These are phyloP conservation scores for Cynaeus angustus DNA, from an alignment of 2,888 invertebrate genomes.

Conservation along the genomic window DNA sequence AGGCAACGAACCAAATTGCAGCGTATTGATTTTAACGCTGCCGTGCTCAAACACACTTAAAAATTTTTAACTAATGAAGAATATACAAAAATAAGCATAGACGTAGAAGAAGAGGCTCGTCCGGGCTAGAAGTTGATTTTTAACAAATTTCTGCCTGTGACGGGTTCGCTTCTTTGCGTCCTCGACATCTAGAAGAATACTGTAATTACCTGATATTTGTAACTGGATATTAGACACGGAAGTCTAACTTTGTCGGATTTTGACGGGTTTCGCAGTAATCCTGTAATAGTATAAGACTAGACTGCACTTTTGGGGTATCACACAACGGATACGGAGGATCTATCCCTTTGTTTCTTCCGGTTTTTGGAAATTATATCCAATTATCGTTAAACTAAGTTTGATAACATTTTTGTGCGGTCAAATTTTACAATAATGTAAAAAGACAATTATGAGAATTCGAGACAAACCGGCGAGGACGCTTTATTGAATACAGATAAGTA, in stretches of 20 bases:
- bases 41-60: neutral
- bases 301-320: constrained; percentile 62
- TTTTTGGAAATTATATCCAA: constrained; percentile 5
- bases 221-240: constrained; percentile 43
- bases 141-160: constrained; percentile 70
- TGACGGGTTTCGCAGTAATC: constrained; percentile 66
- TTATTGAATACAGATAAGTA: constrained; percentile 53
- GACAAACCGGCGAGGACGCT: neutral
- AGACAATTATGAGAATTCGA: neutral
- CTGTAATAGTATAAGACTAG: constrained; percentile 65
- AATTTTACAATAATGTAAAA: neutral
- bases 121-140: constrained; percentile 66
- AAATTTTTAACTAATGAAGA: neutral
- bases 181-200: constrained; percentile 10
- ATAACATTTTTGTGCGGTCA: neutral
- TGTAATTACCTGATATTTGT: constrained; percentile 30
- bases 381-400: neutral
- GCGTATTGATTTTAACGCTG: constrained; percentile 24
- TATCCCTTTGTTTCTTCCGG: constrained; percentile 50
- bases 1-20: constrained; percentile 40
- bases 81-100: neutral
- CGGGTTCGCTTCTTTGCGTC: constrained; percentile 65
- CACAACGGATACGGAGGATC: constrained; percentile 63
- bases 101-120: constrained; percentile 58
- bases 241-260: constrained; percentile 39